These are phyloP conservation scores for Sinelater perroti DNA, from an alignment of 2,888 invertebrate genomes.

Conservation along the genomic window DNA sequence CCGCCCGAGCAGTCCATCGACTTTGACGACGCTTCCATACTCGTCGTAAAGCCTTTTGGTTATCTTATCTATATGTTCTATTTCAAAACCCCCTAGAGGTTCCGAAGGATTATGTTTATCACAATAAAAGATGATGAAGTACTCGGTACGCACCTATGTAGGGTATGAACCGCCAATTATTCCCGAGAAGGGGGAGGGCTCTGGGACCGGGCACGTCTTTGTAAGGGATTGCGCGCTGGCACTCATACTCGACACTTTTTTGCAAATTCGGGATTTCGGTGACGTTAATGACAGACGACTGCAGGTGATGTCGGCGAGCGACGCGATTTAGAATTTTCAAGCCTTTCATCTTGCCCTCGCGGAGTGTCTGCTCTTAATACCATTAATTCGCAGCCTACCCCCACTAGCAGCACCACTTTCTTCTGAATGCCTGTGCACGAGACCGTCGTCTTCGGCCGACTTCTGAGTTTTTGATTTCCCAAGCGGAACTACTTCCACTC, in stretches of 20 bases:
- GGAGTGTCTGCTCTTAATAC: not conserved
- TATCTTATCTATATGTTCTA: constrained; percentile 73
- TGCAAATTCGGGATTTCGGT: not conserved
- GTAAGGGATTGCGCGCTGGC: constrained; percentile 62
- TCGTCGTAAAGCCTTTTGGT: constrained; percentile 67
- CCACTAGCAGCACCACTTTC: not conserved
- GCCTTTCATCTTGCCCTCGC: constrained; percentile 5
- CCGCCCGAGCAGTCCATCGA: constrained; percentile 72
- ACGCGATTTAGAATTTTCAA: constrained; percentile 48
- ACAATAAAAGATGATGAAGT: too few relatives aligned
- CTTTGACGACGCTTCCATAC: constrained; percentile 74
- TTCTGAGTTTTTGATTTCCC: too few relatives aligned
- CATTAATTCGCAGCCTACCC: not conserved
- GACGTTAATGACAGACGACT: not conserved
- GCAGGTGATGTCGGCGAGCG: not conserved
- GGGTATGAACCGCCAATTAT: constrained; percentile 71
- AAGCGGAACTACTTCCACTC: too few relatives aligned
- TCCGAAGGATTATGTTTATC: not conserved
- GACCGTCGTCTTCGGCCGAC: too few relatives aligned
- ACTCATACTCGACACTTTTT: constrained; percentile 52
- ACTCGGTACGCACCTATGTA: constrained; percentile 63
- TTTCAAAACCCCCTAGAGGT: constrained; percentile 68
- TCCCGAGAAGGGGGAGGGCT: constrained; percentile 68
- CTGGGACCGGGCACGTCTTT: constrained; percentile 69
- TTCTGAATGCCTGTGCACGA: not conserved